Conservation (phyloP, 2,113 vertebrate species). For the Lophochroa leadbeateri region DNA sequence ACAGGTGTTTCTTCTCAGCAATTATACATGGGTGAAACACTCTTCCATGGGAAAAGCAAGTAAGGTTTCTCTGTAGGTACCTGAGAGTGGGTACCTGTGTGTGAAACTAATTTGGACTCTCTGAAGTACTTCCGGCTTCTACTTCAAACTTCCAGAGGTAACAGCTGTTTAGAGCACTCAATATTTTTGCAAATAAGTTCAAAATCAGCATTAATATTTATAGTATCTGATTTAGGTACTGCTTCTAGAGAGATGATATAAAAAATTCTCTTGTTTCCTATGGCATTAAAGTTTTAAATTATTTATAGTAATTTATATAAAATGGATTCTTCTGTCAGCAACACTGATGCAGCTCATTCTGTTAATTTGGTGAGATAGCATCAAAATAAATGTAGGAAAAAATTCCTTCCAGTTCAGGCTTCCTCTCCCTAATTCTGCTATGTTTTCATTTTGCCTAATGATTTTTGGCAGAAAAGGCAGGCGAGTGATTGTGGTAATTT, state of each 20-base stretch:
- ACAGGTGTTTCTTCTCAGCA: neutral
- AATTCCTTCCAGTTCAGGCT: neutral
- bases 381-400: neutral
- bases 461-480: neutral
- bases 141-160: neutral
- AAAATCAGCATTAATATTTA: neutral
- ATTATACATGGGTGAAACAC: neutral
- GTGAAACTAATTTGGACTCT: neutral
- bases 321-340: neutral
- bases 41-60: neutral
- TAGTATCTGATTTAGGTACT: neutral
- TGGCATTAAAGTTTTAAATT: neutral
- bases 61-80: neutral
- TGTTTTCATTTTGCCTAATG: constrained; percentile 12
- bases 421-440: neutral
- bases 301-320: neutral
- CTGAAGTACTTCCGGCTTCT: neutral
- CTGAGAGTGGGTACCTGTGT: neutral
- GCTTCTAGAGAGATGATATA: neutral
- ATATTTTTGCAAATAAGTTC: neutral
- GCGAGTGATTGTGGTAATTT: neutral
- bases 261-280: neutral
- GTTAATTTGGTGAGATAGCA: neutral
- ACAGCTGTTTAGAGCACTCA: neutral
- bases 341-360: neutral